These are phyloP conservation scores for Cynopterus brachyotis DNA, from an alignment of 2,113 vertebrate genomes.

Conservation along the genomic window DNA sequence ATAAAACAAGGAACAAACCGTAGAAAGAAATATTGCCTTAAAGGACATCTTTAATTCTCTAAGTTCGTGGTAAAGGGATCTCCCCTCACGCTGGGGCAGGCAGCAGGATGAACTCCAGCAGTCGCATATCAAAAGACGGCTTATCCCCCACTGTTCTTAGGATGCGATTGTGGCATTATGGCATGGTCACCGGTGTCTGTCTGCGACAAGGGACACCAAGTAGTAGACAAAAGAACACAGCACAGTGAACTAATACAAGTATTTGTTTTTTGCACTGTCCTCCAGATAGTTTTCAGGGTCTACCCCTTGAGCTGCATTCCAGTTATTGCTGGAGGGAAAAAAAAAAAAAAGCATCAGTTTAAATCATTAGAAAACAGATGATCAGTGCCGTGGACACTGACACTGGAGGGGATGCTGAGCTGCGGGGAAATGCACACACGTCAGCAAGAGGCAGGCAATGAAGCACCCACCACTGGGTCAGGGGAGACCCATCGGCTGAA, in stretches of 20 bases:
- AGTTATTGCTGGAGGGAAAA: constrained; percentile 82
- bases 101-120: background rate
- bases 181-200: constrained; percentile 60
- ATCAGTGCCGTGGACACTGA: background rate
- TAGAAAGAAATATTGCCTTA: constrained; percentile 69
- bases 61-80: constrained; percentile 13
- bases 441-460: background rate
- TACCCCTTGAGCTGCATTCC: constrained; percentile 42
- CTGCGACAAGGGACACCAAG: constrained; percentile 41
- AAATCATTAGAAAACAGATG: background rate
- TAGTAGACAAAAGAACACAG: constrained; percentile 68
- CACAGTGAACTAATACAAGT: constrained; percentile 72
- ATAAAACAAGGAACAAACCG: constrained; percentile 80
- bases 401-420: background rate
- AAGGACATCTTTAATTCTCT: constrained; percentile 57
- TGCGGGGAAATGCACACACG: fast-evolving
- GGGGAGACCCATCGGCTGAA: background rate
- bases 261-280: constrained; percentile 69
- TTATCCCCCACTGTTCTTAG: background rate
- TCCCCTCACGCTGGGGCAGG: constrained; percentile 8
- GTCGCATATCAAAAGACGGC: background rate
- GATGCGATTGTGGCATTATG: background rate
- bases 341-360: constrained; percentile 57
- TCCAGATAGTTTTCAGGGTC: constrained; percentile 69
- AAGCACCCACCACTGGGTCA: background rate